These are phyloP conservation scores for Cybosia mesomella DNA, from an alignment of 2,888 invertebrate species.

Conservation along the genomic window DNA sequence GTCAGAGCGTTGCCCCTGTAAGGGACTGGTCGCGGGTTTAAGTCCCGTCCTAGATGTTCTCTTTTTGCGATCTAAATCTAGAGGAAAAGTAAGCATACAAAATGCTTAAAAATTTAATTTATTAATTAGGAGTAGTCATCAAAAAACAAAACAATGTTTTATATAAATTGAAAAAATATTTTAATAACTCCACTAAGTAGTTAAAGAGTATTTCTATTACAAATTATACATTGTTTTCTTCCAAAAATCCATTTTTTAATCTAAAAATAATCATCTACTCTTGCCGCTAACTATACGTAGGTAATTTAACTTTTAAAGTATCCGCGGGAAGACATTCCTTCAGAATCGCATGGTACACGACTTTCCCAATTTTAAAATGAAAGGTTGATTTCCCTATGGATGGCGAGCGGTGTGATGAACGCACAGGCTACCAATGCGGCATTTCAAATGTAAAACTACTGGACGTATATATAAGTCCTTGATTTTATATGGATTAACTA, in stretches of 20 bases:
- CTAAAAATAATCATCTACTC: background rate
- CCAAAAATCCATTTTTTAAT: background rate
- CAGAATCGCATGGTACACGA: background rate
- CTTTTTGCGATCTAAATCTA: no score
- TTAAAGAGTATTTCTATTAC: background rate
- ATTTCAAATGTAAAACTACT: background rate
- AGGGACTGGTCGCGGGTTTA: no score
- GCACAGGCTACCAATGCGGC: background rate
- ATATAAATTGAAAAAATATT: no score
- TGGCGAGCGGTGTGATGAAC: conserved; percentile 4
- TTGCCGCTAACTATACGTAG: background rate
- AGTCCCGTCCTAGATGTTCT: no score
- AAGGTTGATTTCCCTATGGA: background rate
- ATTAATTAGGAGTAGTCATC: no score
- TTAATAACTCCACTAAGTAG: background rate
- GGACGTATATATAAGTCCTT: background rate
- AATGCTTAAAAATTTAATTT: no score
- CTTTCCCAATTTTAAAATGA: conserved; percentile 1
- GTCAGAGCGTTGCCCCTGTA: no score
- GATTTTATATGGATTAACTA: background rate
- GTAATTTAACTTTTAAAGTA: background rate
- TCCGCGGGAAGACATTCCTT: background rate
- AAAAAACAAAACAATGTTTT: no score
- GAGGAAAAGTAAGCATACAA: no score
- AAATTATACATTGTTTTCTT: background rate